Base-by-base conservation (phyloP, 2,888 invertebrate genomes). In the Ennomos erosarius region DNA sequence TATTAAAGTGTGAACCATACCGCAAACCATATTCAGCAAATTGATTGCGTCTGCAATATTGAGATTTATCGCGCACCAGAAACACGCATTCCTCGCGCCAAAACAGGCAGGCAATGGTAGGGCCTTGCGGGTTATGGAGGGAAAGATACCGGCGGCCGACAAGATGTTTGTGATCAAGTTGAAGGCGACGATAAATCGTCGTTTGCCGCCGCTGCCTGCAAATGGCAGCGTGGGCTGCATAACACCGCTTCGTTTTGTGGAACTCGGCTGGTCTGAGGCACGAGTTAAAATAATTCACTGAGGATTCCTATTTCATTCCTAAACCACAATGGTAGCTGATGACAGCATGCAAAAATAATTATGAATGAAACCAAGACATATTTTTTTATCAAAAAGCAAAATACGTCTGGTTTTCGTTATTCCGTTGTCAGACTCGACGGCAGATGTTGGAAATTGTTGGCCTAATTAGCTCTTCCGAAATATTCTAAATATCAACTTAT, bases 171-270 rank as follows among this genome's bases (percentile, higher is more conserved):
- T 50, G 77, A 81, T 79, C 80, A 79, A 78, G 79, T 82, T 76
- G 77, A 79, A 79, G 78, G 75, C 70, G 71, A 71, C 73, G 60
- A 81, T 86, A 82, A 83, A 84, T 82, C 64, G 62, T 55, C 70
- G 55, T 53, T 56, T 64, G 69, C 57, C 64, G 64, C 71, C 67
- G 72, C 72, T 70, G 77, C 69, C 74, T 71, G 74, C 75, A 74
- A 74, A 78, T 75, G 75, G 74, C 68, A 66, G 74, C 71, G 78
- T 79, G 71, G 79, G 76, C 62, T 64, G 68, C 59, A 59, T 45
- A 53, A 58, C 59, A 57, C 26, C 33, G 55, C 51, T 37, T 50
- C 48, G 49, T 35, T 57, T 50, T 55, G 56, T 43, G 53, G 16
- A 53, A 40, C 40, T 55, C 10, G 43, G 45, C 42, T 46, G 63